phyloP scores from a whole-genome alignment of 2,113 vertebrate genomes.

The Plecotus auritus region DNA sequence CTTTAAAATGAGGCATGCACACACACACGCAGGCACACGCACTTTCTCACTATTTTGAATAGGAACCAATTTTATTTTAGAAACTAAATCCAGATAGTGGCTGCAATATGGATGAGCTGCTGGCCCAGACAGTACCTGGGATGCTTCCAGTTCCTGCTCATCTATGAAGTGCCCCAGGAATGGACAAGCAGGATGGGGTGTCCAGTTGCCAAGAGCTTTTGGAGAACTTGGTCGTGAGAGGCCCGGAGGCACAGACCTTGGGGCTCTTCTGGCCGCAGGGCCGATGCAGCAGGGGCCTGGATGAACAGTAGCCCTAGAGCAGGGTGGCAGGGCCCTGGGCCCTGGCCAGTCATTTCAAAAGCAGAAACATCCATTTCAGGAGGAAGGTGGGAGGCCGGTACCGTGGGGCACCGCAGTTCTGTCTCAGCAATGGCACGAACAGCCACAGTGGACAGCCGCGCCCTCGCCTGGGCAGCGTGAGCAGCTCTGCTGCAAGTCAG shows the following conservation, averaged over 20 bases:
- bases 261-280: not conserved
- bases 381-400: not conserved
- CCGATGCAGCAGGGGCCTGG: not conserved
- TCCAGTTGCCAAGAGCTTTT: not conserved
- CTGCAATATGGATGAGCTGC: rapidly evolving
- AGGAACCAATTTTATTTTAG: not conserved
- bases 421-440: rapidly evolving
- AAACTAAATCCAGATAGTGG: not conserved
- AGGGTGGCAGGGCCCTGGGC: not conserved
- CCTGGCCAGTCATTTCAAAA: not conserved
- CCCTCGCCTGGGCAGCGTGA: rapidly evolving
- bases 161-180: rapidly evolving
- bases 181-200: rapidly evolving
- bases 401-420: rapidly evolving
- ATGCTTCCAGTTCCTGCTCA: not conserved
- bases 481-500: not conserved
- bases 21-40: not conserved
- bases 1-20: not conserved
- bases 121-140: not conserved
- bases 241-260: not conserved
- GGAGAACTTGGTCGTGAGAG: not conserved
- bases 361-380: not conserved
- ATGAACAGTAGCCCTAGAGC: not conserved
- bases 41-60: not conserved
- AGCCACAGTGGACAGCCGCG: rapidly evolving